Percentiles rank a stretch among this genome's conserved stretches.
phyloP scores from a whole-genome alignment of 1,140 invertebrate species.

The Drosophila punjabiensis region DNA sequence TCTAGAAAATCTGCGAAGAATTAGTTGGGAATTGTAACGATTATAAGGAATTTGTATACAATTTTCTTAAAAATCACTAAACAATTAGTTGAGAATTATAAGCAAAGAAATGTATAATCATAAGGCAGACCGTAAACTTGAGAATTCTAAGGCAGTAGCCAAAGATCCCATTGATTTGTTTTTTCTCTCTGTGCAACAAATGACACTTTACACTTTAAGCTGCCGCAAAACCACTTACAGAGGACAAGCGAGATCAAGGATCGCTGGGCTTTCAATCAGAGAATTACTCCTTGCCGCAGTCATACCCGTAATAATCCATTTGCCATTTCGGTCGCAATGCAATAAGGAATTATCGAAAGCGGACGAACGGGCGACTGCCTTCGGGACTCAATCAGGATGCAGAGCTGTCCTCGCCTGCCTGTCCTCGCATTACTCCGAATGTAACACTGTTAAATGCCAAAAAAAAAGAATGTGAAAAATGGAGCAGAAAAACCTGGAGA shows the following conservation, averaged over 20 bases:
- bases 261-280: conserved; percentile 5
- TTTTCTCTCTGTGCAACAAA: background rate
- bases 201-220: conserved; percentile 5
- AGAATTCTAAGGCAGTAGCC: background rate
- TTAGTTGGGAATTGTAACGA: background rate
- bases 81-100: no score
- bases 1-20: background rate
- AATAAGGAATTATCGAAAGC: conserved; percentile 69
- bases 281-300: conserved; percentile 21
- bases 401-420: conserved; percentile 34
- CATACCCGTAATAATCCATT: conserved; percentile 35
- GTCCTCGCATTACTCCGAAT: conserved; percentile 53
- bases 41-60: no score
- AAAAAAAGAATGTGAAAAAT: conserved; percentile 47
- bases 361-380: background rate
- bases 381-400: conserved; percentile 55
- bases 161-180: background rate
- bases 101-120: background rate
- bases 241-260: conserved; percentile 13
- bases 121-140: background rate
- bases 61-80: no score
- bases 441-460: conserved; percentile 66
- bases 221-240: conserved; percentile 1
- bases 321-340: conserved; percentile 41
- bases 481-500: conserved; percentile 2